A percentile compares a stretch with the other conserved stretches of the same genome.
These are phyloP conservation scores for Myrmecophaga tridactyla DNA, from an alignment of 2,113 vertebrate genomes.

Conservation along the genomic window DNA sequence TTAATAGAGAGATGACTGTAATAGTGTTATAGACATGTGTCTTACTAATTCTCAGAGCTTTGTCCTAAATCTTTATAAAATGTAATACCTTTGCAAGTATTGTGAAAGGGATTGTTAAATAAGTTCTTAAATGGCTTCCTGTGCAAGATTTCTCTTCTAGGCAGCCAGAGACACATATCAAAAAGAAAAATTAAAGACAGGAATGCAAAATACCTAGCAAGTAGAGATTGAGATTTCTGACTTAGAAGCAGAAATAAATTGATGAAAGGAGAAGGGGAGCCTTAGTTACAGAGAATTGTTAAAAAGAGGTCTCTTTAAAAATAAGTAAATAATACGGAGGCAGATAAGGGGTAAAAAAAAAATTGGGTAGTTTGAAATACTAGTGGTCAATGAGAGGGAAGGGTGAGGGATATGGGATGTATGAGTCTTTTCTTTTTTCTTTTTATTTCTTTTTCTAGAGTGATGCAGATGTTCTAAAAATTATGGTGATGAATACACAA, in stretches of 20 bases:
- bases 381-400: too few relatives aligned
- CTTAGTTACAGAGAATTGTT: not conserved
- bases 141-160: conserved; percentile 5
- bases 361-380: too few relatives aligned
- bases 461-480: too few relatives aligned
- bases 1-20: not conserved
- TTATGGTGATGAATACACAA: too few relatives aligned
- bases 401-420: too few relatives aligned
- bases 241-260: not conserved
- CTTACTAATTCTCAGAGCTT: conserved; percentile 41
- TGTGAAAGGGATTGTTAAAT: not conserved
- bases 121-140: not conserved
- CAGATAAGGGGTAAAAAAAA: too few relatives aligned
- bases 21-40: not conserved
- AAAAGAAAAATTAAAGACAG: conserved; percentile 10
- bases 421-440: too few relatives aligned
- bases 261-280: not conserved
- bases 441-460: too few relatives aligned
- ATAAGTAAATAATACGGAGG: too few relatives aligned
- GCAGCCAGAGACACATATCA: not conserved
- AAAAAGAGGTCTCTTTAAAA: too few relatives aligned
- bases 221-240: not conserved
- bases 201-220: conserved; percentile 2
- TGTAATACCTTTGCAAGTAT: not conserved
- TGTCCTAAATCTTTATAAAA: conserved; percentile 43